A percentile compares a stretch with the other conserved stretches of the same genome.
Conservation (phyloP, 2,888 invertebrate species). For the Mimas tiliae region DNA sequence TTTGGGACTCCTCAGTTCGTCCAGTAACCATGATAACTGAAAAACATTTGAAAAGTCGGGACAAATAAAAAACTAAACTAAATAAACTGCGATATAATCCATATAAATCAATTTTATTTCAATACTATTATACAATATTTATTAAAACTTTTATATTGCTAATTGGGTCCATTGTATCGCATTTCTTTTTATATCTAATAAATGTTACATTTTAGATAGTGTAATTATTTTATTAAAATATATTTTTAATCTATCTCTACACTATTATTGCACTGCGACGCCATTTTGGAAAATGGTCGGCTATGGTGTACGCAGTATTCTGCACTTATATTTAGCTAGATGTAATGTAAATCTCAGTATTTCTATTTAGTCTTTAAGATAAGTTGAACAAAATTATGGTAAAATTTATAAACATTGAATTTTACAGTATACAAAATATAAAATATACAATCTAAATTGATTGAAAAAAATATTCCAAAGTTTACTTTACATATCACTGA, state of each 20-base stretch:
- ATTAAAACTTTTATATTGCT: neutral
- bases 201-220: neutral
- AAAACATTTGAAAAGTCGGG: no score
- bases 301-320: constrained; percentile 5
- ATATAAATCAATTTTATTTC: no score
- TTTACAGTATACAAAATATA: no score
- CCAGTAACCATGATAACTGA: no score
- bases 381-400: neutral
- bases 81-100: no score
- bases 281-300: constrained; percentile 17
- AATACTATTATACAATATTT: neutral
- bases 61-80: no score
- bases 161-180: neutral
- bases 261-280: neutral
- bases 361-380: constrained; percentile 1
- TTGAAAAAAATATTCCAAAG: neutral
- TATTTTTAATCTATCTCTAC: constrained; percentile 4
- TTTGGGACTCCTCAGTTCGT: no score
- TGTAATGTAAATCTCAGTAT: constrained; percentile 14
- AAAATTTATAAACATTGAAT: neutral
- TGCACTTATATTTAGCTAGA: constrained; percentile 13
- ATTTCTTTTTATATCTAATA: constrained; percentile 4
- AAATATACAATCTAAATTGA: no score
- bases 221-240: constrained; percentile 7
- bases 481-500: neutral